phyloP scores from a whole-genome alignment of 2,113 vertebrate species.

The Laticauda laticaudata region DNA sequence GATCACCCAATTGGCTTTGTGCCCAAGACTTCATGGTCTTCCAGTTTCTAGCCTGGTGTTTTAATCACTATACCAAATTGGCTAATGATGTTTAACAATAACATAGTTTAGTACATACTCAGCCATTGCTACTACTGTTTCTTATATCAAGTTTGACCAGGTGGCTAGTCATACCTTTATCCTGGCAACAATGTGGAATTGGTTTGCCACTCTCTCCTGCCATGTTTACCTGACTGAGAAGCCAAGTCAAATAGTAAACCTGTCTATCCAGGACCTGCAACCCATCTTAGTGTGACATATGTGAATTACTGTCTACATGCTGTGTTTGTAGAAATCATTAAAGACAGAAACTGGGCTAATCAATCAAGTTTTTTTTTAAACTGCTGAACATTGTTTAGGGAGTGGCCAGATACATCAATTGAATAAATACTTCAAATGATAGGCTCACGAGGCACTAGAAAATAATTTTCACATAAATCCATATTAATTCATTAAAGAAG shows the following conservation, averaged over 20 bases:
- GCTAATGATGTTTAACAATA: neutral
- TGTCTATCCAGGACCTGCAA: neutral
- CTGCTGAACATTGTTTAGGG: neutral
- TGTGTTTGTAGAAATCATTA: neutral
- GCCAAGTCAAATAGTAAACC: neutral
- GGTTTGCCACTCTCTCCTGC: neutral
- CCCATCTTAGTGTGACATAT: neutral
- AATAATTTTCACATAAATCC: neutral
- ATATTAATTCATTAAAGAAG: neutral
- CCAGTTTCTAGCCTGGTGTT: neutral
- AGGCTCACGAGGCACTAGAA: neutral
- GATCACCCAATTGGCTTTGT: neutral
- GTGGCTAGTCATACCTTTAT: neutral
- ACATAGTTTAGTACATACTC: neutral
- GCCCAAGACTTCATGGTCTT: neutral
- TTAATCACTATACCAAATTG: neutral
- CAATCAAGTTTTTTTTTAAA: neutral
- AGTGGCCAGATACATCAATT: neutral
- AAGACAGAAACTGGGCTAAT: neutral
- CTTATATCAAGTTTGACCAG: neutral
- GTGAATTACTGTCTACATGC: neutral
- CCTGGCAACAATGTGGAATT: neutral
- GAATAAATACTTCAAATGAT: neutral
- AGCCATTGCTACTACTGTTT: neutral
- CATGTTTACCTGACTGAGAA: neutral